Conservation (phyloP, 2,888 invertebrate species). For the Norana najaformis region DNA sequence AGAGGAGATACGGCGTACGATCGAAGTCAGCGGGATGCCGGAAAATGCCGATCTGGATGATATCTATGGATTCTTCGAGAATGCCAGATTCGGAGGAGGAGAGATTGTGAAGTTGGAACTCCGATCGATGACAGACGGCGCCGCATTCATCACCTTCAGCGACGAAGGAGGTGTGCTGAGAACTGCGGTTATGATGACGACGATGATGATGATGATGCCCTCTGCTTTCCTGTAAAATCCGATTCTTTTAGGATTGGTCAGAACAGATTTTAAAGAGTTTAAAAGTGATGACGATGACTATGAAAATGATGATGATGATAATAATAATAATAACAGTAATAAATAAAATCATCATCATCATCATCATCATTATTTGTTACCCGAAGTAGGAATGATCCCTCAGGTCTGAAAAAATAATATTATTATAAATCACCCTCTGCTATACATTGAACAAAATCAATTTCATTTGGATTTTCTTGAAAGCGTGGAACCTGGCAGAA, state of each 20-base stretch:
- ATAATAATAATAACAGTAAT: too few species aligned
- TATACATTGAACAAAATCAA: not conserved
- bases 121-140: not conserved
- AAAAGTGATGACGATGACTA: not conserved
- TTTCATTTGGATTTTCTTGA: not conserved
- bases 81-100: not conserved
- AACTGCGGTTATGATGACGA: not conserved
- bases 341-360: not conserved
- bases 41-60: not conserved
- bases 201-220: not conserved
- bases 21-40: not conserved
- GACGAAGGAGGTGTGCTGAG: not conserved
- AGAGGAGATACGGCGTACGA: not conserved
- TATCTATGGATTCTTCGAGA: conserved; percentile 6
- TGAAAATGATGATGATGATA: too few species aligned
- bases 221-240: too few species aligned
- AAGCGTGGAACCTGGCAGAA: not conserved
- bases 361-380: too few species aligned
- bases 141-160: not conserved
- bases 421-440: too few species aligned
- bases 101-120: not conserved
- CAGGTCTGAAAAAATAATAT: too few species aligned
- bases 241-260: too few species aligned
- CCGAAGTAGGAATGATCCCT: too few species aligned
- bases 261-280: not conserved